phyloP scores from a whole-genome alignment of 2,888 invertebrate genomes.

The Plagodis pulveraria region DNA sequence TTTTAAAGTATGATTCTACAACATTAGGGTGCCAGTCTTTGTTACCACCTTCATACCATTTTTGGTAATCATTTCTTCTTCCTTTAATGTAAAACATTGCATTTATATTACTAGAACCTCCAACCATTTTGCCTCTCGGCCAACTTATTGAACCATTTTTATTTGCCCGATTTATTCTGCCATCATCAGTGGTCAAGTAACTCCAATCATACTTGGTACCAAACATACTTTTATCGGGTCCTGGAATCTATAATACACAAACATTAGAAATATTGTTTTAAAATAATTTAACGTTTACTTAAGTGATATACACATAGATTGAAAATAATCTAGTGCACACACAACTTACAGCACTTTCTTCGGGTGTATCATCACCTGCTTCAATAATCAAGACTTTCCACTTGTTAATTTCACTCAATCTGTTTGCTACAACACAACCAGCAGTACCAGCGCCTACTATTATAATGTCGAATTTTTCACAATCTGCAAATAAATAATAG shows the following conservation, averaged over 20 bases:
- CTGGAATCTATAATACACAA: slow-evolving; percentile 48
- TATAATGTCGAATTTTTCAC: slow-evolving; percentile 73
- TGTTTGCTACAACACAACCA: slow-evolving; percentile 84
- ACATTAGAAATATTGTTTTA: neutral
- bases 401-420: slow-evolving; percentile 67
- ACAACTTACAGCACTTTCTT: slow-evolving; percentile 40
- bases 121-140: slow-evolving; percentile 87
- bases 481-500: slow-evolving; percentile 33
- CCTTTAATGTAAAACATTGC: slow-evolving; percentile 85
- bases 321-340: neutral
- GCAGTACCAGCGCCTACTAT: slow-evolving; percentile 85
- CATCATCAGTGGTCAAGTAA: slow-evolving; percentile 91
- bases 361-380: slow-evolving; percentile 38
- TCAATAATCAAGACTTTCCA: slow-evolving; percentile 39
- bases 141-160: slow-evolving; percentile 62
- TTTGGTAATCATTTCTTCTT: slow-evolving; percentile 73
- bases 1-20: slow-evolving; percentile 76
- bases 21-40: slow-evolving; percentile 81
- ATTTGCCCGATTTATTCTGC: slow-evolving; percentile 88
- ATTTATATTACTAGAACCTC: slow-evolving; percentile 84
- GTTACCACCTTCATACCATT: slow-evolving; percentile 82
- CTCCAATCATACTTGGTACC: slow-evolving; percentile 89
- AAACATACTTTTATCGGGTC: slow-evolving; percentile 34
- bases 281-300: neutral
- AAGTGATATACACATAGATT: neutral